These are phyloP conservation scores for Bombus haemorrhoidalis DNA, from an alignment of 1,140 invertebrate species.

Conservation along the genomic window DNA sequence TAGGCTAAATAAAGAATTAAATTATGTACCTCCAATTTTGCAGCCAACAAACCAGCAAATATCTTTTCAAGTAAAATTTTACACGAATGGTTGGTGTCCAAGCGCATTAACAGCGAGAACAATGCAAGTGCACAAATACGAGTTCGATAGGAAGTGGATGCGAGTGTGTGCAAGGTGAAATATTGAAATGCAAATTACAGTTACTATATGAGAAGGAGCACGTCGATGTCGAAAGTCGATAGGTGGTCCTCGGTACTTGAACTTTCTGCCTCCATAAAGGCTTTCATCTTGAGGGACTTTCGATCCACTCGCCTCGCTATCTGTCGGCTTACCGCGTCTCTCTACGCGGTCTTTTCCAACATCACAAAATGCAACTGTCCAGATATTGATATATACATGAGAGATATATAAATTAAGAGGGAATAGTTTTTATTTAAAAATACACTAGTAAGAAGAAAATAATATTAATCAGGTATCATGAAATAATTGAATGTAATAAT, in stretches of 20 bases:
- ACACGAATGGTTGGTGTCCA: not conserved
- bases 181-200: constrained; percentile 47
- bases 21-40: not conserved
- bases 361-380: not conserved
- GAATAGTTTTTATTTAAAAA: too few relatives aligned
- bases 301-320: not conserved
- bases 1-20: too few relatives aligned
- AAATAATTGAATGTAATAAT: too few relatives aligned
- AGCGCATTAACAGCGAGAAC: not conserved
- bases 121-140: constrained; percentile 1
- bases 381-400: not conserved
- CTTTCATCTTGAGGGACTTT: constrained; percentile 30
- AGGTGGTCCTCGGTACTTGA: constrained; percentile 32
- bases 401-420: too few relatives aligned
- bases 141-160: not conserved
- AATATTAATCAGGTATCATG: too few relatives aligned
- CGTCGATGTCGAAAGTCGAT: constrained; percentile 36
- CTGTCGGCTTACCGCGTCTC: not conserved
- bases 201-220: constrained; percentile 6
- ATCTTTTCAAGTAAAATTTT: not conserved
- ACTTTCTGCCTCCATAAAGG: constrained; percentile 23
- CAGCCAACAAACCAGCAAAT: too few relatives aligned
- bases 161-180: constrained; percentile 37
- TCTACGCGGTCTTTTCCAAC: not conserved
- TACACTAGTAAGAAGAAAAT: too few relatives aligned